phyloP scores from a whole-genome alignment of 1,140 invertebrate species.

The Diuraphis noxia region DNA sequence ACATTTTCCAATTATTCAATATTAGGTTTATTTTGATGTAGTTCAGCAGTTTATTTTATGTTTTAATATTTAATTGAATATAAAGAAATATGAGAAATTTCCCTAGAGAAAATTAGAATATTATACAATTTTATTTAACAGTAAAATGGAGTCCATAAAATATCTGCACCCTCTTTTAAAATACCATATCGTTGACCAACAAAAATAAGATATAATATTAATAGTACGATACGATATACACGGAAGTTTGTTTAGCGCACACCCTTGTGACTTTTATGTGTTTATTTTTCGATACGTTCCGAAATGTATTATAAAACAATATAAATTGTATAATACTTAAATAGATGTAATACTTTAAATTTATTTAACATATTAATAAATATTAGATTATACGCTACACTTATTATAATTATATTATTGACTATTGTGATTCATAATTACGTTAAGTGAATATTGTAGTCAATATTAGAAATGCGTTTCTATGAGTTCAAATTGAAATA shows the following conservation, averaged over 20 bases:
- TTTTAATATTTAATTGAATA: slow-evolving; percentile 21
- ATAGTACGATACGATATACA: background rate
- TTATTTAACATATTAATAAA: background rate
- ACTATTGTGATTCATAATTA: background rate
- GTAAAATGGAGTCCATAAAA: slow-evolving; percentile 5
- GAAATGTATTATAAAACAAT: background rate
- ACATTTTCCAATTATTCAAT: background rate
- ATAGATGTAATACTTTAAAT: background rate
- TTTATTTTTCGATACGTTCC: background rate
- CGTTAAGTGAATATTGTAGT: background rate
- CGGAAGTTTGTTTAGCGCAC: slow-evolving; percentile 27
- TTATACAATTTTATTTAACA: background rate
- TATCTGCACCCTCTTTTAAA: slow-evolving; percentile 21
- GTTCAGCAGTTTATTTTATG: background rate
- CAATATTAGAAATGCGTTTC: too few relatives aligned
- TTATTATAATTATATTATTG: background rate
- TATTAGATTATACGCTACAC: background rate
- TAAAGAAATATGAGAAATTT: background rate
- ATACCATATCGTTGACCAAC: slow-evolving; percentile 27
- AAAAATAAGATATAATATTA: slow-evolving; percentile 22
- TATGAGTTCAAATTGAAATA: too few relatives aligned
- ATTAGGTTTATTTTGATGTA: background rate
- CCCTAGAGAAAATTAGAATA: background rate
- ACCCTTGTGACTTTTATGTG: background rate
- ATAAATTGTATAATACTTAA: background rate